Evolutionary conservation across 2,888 invertebrate species (phyloP), one percentile per base, ranked within the genome.

Genomic region (Drosophila mimica): DNA sequence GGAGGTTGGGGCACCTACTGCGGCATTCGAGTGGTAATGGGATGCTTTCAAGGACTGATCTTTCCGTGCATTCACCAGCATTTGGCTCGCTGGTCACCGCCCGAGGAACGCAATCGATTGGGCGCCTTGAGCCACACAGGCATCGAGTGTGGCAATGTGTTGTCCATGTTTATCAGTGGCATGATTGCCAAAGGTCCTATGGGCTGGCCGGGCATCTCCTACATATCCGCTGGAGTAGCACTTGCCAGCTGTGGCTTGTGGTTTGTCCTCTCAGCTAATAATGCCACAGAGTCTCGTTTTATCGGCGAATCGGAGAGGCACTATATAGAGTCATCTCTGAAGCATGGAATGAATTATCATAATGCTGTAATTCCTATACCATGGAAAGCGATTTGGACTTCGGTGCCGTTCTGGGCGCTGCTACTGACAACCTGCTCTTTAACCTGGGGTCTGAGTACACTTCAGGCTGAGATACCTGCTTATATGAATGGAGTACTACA

Each of bases 381-480:
- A 0, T 96, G 96, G 96, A 91, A 82, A 40, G 92, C 93, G 17
- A 95, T 96, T 20, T 91, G 94, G 28, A 94, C 94, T 0, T 96
- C 96, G 0, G 80, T 94, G 1, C 96, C 96, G 0, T 94, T 96
- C 91, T 94, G 94, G 94, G 87, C 91, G 0, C 56, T 92, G 0
- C 88, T 94, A 0, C 90, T 94, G 94, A 0, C 94, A 0, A 95
- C 95, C 83, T 94, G 94, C 69, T 94, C 95, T 0, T 95, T 95
- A 76, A 95, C 95, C 79, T 96, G 96, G 96, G 96, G 96, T 1
- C 95, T 95, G 87, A 95, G 95, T 94, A 96, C 95, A 0, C 92
- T 96, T 6, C 93, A 96, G 79, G 95, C 95, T 0, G 95, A 96
- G 90, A 95, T 95, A 77, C 96, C 96, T 0, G 94, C 94, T 0